These are phyloP conservation scores for Saimiri boliviensis DNA, from an alignment of 2,113 vertebrate genomes.

Conservation along the genomic window DNA sequence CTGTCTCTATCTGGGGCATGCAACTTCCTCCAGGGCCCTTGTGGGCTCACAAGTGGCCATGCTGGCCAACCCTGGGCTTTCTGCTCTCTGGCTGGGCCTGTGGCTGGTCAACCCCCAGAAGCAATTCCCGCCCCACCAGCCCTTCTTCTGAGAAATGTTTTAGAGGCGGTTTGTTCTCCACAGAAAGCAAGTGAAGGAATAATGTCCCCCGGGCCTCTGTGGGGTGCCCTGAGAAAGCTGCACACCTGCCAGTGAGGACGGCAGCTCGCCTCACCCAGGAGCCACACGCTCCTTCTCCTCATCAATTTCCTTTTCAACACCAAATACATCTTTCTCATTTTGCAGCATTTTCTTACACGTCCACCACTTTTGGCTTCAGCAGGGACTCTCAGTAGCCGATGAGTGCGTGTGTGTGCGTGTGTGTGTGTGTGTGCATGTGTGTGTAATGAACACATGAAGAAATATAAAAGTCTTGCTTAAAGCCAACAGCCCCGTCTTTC, in stretches of 20 bases:
- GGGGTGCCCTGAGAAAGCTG: rapidly evolving
- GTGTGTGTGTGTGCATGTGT: background rate
- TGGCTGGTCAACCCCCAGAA: background rate
- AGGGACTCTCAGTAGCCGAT: background rate
- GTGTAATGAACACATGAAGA: background rate
- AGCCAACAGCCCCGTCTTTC: background rate
- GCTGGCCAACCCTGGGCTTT: rapidly evolving
- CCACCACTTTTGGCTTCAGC: background rate
- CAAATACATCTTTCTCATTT: conserved; percentile 66
- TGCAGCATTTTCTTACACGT: conserved; percentile 22
- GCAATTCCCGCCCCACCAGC: rapidly evolving
- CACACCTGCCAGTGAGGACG: background rate
- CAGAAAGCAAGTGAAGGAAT: background rate
- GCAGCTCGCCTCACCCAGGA: conserved; percentile 8
- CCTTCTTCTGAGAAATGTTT: background rate
- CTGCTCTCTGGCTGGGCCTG: background rate
- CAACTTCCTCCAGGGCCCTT: background rate
- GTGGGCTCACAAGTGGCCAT: rapidly evolving
- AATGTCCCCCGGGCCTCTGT: rapidly evolving
- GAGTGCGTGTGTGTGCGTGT: background rate
- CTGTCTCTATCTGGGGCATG: too few relatives aligned
- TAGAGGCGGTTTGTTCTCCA: background rate
- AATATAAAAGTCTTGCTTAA: background rate
- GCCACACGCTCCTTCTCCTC: background rate
- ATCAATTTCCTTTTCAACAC: conserved; percentile 62